A percentile compares a stretch with the other conserved stretches of the same genome.
These are phyloP conservation scores for Whitmania pigra DNA, from an alignment of 1,140 invertebrate species.

Conservation along the genomic window DNA sequence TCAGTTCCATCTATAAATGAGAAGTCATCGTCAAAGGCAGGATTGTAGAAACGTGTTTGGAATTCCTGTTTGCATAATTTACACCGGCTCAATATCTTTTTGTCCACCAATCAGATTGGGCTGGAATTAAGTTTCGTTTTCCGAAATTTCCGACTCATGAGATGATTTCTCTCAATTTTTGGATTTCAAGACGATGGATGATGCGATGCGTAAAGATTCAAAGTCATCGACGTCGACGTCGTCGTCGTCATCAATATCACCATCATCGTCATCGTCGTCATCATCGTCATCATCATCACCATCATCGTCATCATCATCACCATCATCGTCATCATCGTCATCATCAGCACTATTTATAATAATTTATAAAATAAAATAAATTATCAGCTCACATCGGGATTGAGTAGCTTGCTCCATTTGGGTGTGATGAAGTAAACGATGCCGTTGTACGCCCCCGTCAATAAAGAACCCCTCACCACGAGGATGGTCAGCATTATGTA, in stretches of 20 bases:
- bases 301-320: constrained; percentile 18
- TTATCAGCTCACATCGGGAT: constrained; percentile 17
- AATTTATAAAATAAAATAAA: neutral
- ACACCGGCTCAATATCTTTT: no score
- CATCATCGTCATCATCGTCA: constrained; percentile 16
- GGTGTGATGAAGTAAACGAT: constrained; percentile 25
- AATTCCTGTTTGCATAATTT: no score
- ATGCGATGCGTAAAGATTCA: no score
- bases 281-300: constrained; percentile 17
- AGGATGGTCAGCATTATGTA: constrained; percentile 25
- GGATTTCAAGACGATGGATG: no score
- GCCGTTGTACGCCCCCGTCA: constrained; percentile 23
- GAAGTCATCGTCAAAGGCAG: no score
- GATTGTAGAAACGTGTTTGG: no score
- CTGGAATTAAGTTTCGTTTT: no score
- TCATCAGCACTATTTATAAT: neutral
- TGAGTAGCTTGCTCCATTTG: constrained; percentile 21
- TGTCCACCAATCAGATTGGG: no score
- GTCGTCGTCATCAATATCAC: constrained; percentile 10
- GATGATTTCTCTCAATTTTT: no score
- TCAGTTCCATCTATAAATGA: no score
- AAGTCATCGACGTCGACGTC: neutral
- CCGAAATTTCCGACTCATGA: no score
- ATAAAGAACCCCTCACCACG: constrained; percentile 21
- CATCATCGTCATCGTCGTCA: constrained; percentile 13